A percentile compares a stretch with the other conserved stretches of the same genome.
Conservation (phyloP, 2,888 invertebrate species). For the Pseudococcus jackbeardsleyi region DNA sequence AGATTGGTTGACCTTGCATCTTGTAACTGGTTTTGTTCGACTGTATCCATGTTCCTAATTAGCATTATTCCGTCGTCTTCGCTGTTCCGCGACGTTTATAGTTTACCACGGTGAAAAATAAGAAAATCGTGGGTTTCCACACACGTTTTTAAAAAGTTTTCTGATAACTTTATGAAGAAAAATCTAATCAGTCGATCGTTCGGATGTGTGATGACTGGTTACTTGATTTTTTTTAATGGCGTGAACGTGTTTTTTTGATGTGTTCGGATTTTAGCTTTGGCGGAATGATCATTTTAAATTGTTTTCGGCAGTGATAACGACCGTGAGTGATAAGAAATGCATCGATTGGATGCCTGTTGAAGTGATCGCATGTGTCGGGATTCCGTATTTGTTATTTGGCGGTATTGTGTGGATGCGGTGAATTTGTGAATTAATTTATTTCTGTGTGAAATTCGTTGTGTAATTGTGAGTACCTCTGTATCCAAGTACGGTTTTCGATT, state of each 20-base stretch:
- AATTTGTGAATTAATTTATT: neutral
- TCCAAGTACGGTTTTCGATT: neutral
- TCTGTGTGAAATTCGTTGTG: neutral
- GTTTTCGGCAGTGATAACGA: neutral
- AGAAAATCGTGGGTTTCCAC: constrained; percentile 44
- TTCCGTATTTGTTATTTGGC: neutral
- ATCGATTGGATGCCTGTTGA: neutral
- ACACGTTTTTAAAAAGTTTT: neutral
- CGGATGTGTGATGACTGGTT: too few relatives aligned
- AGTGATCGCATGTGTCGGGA: neutral
- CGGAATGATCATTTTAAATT: neutral
- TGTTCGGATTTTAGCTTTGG: neutral
- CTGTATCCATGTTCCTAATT: constrained; percentile 62
- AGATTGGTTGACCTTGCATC: constrained; percentile 65
- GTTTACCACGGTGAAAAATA: constrained; percentile 42
- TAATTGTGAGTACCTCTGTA: neutral
- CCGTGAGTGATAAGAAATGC: too few relatives aligned
- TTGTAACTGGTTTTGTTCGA: constrained; percentile 64
- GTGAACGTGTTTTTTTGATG: neutral
- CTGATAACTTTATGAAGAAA: neutral
- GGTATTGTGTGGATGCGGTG: neutral
- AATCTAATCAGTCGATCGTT: neutral
- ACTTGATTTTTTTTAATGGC: neutral
- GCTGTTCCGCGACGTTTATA: constrained; percentile 61
- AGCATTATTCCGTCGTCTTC: constrained; percentile 64